phyloP scores from a whole-genome alignment of 1,140 invertebrate genomes.

The Bombus haemorrhoidalis region DNA sequence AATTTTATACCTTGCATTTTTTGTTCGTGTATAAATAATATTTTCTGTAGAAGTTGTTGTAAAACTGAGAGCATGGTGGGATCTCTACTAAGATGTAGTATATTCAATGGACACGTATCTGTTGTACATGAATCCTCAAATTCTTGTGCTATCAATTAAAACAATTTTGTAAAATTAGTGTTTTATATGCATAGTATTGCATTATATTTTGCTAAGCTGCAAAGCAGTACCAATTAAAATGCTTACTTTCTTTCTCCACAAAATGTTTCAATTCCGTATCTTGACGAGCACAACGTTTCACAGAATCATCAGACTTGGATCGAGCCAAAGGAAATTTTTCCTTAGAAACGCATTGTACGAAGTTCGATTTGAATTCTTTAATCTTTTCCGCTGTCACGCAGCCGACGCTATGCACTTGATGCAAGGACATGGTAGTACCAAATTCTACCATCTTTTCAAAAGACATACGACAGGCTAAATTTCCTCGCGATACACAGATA shows the following conservation, averaged over 20 bases:
- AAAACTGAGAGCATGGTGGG: conserved; percentile 11
- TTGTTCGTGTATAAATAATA: not conserved
- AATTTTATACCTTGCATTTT: not conserved
- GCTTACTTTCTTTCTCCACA: conserved; percentile 3
- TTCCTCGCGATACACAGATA: conserved; percentile 9
- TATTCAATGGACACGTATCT: conserved; percentile 29
- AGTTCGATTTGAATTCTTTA: not conserved
- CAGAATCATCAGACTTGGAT: not conserved
- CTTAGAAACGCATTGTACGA: not conserved
- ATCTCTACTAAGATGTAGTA: conserved; percentile 24
- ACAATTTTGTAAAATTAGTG: not conserved
- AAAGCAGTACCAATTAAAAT: not conserved
- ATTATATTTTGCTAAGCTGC: not conserved
- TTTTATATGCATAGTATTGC: not conserved
- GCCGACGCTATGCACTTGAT: not conserved
- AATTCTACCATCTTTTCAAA: not conserved
- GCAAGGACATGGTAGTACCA: conserved; percentile 8
- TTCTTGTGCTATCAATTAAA: conserved; percentile 4
- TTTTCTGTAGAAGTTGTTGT: conserved; percentile 13
- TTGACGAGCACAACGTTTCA: not conserved
- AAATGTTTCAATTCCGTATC: conserved; percentile 1
- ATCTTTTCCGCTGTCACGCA: not conserved
- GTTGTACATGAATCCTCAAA: not conserved
- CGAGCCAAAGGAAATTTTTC: not conserved
- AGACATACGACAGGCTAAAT: not conserved